Evolutionary conservation across 2,797 vertebrate genomes (phyloP), one percentile per base, ranked within the genome.

Genomic region (Macropodus opercularis): DNA sequence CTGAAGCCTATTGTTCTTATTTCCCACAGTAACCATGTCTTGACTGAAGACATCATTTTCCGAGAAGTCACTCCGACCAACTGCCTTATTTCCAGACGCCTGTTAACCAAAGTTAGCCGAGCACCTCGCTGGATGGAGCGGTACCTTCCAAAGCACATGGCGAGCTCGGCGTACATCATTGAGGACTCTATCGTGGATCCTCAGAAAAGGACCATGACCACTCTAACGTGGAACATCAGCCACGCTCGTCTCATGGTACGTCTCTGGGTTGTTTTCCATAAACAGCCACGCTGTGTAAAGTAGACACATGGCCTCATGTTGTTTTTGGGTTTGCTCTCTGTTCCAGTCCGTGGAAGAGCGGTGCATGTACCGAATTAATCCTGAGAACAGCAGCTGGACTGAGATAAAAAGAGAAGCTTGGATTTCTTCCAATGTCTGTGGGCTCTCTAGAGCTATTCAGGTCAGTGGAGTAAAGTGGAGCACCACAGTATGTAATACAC

Each of bases 151-250:
- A 92, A 93, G 62, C 95, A 98, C 5, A 95, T 97, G 76, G 89
- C 95, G 67, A 95, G 94, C 89, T 94, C 92, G 0, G 97, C 98
- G 5, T 99, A 98, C 90, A 92, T 99, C 85, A 90, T 99, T 8
- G 97, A 98, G 91, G 97, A 99, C 82, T 99, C 97, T 10, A 85
- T 99, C 4, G 95, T 98, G 89, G 96, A 99, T 90, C 95, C 95
- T 59, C 90, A 92, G 84, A 94, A 92, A 87, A 92, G 89, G 88
- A 98, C 94, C 86, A 94, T 98, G 94, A 96, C 95, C 83, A 98
- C 97, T 0, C 91, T 96, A 69, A 96, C 96, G 32, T 97, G 96
- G 98, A 99, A 99, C 87, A 95, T 99, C 88, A 99, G 93, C 82
- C 97, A 99, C 0, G 93, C 93, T 5, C 92, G 95, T 54, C 87